Percentiles rank a stretch among this genome's conserved stretches.
phyloP scores from a whole-genome alignment of 2,888 invertebrate genomes.

The Phanerotoma sp. region DNA sequence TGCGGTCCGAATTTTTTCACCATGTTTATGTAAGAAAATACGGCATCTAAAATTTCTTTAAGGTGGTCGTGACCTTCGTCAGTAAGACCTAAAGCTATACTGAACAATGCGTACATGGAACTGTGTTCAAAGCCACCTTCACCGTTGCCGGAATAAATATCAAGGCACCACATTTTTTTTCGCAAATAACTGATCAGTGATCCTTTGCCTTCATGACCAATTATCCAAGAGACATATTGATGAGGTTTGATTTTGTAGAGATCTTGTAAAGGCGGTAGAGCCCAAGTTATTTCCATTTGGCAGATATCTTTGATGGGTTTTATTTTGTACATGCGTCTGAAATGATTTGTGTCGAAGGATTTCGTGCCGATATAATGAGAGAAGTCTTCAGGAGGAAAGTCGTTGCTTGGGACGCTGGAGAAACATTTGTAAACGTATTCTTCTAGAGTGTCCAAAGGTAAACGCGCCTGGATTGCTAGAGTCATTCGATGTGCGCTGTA shows the following conservation, averaged over 20 bases:
- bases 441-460: conserved; percentile 68
- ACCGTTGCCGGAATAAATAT: conserved; percentile 70
- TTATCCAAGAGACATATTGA: conserved; percentile 70
- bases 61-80: conserved; percentile 73
- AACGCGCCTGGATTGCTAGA: conserved; percentile 73
- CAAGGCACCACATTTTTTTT: conserved; percentile 76
- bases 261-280: conserved; percentile 63
- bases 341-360: conserved; percentile 65
- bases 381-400: conserved; percentile 66
- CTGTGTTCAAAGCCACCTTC: conserved; percentile 79
- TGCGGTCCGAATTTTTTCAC: conserved; percentile 68
- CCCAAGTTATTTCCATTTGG: conserved; percentile 66
- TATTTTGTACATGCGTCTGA: conserved; percentile 71
- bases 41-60: conserved; percentile 71
- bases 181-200: conserved; percentile 77
- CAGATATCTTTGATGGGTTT: conserved; percentile 71
- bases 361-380: conserved; percentile 57
- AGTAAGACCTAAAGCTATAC: conserved; percentile 73
- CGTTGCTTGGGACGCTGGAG: conserved; percentile 69
- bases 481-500: conserved; percentile 91
- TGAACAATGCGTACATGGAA: conserved; percentile 75
- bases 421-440: conserved; percentile 68
- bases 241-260: conserved; percentile 77
- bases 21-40: conserved; percentile 80
- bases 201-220: conserved; percentile 85